Percentiles rank a stretch among this genome's conserved stretches.
Evolutionary conservation across 2,888 invertebrate genomes (phyloP).

Genomic region (Drosophila infuscata): DNA sequence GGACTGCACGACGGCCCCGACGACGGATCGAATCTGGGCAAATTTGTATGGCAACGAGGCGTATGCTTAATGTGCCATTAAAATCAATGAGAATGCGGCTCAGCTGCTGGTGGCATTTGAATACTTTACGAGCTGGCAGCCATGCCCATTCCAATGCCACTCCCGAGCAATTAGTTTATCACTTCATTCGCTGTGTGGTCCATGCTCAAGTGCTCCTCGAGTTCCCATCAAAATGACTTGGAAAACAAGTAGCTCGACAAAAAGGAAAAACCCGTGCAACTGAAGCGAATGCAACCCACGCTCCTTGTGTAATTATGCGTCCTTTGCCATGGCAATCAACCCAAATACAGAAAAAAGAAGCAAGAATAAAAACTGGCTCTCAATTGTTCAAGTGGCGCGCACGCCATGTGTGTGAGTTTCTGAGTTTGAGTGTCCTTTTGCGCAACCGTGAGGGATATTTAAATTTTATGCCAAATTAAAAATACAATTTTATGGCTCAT

Average conservation of each 20-base stretch:
- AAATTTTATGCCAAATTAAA: conserved; percentile 78
- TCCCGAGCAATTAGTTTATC: conserved; percentile 71
- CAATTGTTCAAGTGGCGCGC: conserved; percentile 55
- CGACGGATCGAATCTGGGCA: conserved; percentile 36
- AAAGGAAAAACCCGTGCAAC: conserved; percentile 38
- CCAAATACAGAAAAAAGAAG: conserved; percentile 10
- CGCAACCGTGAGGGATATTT: conserved; percentile 60
- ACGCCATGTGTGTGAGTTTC: conserved; percentile 26
- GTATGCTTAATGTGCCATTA: conserved; percentile 78
- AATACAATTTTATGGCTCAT: conserved; percentile 73
- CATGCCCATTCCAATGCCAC: conserved; percentile 39
- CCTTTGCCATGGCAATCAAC: conserved; percentile 63
- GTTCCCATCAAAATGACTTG: conserved; percentile 21
- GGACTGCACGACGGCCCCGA: conserved; percentile 9
- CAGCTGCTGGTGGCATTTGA: conserved; percentile 50
- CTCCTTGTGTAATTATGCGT: conserved; percentile 67
- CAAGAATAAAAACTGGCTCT: conserved; percentile 19
- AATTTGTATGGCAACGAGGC: conserved; percentile 71
- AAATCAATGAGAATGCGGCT: conserved; percentile 69
- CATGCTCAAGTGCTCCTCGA: conserved; percentile 59
- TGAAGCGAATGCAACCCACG: conserved; percentile 37
- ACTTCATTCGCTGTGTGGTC: conserved; percentile 72
- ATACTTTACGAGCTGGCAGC: conserved; percentile 61
- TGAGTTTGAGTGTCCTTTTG: conserved; percentile 50
- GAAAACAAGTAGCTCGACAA: conserved; percentile 59